Conservation (phyloP, 1,140 invertebrate species). For the Sipha flava region DNA sequence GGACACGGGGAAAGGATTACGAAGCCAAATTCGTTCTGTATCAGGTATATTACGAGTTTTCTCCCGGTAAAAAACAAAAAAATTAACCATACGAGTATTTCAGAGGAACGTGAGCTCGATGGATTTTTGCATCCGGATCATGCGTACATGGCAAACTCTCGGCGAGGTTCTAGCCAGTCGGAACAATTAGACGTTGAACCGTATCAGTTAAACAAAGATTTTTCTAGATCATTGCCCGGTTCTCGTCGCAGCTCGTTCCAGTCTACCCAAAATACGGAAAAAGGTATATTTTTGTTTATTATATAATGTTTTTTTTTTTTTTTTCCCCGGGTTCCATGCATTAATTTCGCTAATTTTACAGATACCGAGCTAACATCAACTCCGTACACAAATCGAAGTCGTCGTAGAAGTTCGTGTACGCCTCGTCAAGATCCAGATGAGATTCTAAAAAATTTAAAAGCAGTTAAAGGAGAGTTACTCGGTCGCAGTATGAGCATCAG, state of each 20-base stretch:
- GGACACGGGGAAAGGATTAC: constrained; percentile 50
- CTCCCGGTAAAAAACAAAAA: not conserved
- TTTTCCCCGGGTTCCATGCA: not conserved
- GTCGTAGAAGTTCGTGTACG: constrained; percentile 67
- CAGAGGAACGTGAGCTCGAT: constrained; percentile 62
- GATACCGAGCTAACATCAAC: constrained; percentile 49
- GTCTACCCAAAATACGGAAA: constrained; percentile 36
- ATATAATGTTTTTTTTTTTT: not conserved
- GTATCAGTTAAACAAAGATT: constrained; percentile 74
- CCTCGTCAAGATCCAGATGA: constrained; percentile 65
- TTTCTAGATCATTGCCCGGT: constrained; percentile 72
- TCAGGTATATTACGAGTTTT: constrained; percentile 46
- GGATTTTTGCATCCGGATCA: constrained; percentile 72
- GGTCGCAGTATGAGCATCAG: constrained; percentile 68
- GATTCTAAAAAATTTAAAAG: constrained; percentile 65
- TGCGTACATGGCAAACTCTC: constrained; percentile 55
- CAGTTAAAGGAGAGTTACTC: constrained; percentile 62
- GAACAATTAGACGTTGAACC: constrained; percentile 75
- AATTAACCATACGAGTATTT: not conserved
- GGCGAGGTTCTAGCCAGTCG: constrained; percentile 73
- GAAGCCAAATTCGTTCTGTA: constrained; percentile 54
- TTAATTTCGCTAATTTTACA: constrained; percentile 39
- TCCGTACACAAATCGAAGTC: constrained; percentile 52
- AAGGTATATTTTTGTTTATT: constrained; percentile 33
- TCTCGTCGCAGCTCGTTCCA: constrained; percentile 75